Evolutionary conservation across 2,888 invertebrate species (phyloP), one percentile per base, ranked within the genome.

Genomic region (Tridacna gigas): DNA sequence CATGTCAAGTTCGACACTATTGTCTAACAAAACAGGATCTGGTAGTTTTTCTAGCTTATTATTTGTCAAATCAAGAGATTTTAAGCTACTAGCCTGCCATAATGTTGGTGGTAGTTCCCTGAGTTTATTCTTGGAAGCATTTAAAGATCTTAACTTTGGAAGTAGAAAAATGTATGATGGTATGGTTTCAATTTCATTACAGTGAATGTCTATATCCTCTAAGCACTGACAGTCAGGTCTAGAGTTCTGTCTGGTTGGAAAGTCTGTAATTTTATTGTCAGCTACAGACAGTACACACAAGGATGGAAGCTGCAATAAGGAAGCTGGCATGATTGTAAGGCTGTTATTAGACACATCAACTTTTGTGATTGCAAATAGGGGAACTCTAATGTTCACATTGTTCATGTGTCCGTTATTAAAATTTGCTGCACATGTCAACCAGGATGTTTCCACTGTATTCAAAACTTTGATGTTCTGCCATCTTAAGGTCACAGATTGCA

Each of bases 261-360:
- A 95, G 77, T 96, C 96, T 88, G 97, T 97, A 51, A 99, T 95
- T 0, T 99, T 98, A 94, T 99, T 95, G 65, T 91, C 83, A 95
- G 98, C 97, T 22, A 98, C 94, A 93, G 98, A 98, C 47, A 99
- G 95, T 92, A 98, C 98, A 92, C 98, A 98, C 78, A 99, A 95
- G 48, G 97, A 97, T 9, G 92, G 92, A 48, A 94, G 86, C 63
- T 97, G 96, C 94, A 99, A 98, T 73, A 99, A 95, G 80, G 97
- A 97, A 0, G 96, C 95, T 0, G 99, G 99, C 89, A 99, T 95
- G 45, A 87, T 77, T 2, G 96, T 95, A 0, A 99, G 96, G 82
- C 97, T 96, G 95, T 99, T 99, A 94, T 97, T 97, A 12, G 99
- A 98, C 65, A 99, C 96, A 95, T 99, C 99, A 45, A 99, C 95